Conservation (phyloP, 2,113 vertebrate genomes). For the Clarias batrachus region DNA sequence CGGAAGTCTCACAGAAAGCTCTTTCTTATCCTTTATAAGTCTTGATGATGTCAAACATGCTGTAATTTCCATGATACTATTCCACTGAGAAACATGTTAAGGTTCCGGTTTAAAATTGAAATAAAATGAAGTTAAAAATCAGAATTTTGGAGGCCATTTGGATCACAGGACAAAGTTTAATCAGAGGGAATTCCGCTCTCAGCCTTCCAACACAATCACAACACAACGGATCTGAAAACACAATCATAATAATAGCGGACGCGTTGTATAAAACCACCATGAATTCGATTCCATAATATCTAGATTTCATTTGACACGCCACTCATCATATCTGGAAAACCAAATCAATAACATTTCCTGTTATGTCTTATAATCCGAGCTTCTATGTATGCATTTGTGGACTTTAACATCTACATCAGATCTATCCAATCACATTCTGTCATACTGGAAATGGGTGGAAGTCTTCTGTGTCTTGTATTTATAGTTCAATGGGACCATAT, state of each 20-base stretch:
- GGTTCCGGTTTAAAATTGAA: conserved; percentile 2
- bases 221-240: neutral
- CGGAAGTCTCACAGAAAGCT: conserved; percentile 19
- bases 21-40: conserved; percentile 17
- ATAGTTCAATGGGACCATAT: neutral
- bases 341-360: neutral
- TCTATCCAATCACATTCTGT: neutral
- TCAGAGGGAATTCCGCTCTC: neutral
- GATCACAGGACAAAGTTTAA: neutral
- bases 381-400: neutral
- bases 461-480: neutral
- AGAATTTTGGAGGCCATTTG: neutral
- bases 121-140: neutral
- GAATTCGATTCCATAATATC: neutral
- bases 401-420: neutral
- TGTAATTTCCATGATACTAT: conserved; percentile 35
- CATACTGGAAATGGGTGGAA: neutral
- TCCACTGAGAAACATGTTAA: conserved; percentile 1
- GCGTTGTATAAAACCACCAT: neutral
- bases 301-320: neutral
- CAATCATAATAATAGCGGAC: neutral
- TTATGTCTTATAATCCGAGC: neutral
- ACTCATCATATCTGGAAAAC: neutral
- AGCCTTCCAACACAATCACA: neutral
- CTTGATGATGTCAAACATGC: conserved; percentile 43